These are phyloP conservation scores for Polypedilum vanderplanki DNA, from an alignment of 1,140 invertebrate genomes.

Conservation along the genomic window DNA sequence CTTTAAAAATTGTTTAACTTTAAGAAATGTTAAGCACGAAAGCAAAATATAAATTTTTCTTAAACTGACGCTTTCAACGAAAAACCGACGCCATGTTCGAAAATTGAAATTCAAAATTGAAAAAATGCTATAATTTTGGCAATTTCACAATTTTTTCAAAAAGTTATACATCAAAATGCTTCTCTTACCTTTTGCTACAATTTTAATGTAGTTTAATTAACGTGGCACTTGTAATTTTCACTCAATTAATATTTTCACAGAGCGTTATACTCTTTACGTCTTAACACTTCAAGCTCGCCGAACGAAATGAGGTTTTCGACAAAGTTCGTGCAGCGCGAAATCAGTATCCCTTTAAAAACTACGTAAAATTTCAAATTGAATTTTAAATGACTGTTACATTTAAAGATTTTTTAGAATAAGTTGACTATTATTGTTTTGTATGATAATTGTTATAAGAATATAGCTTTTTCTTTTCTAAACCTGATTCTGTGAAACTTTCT, in stretches of 20 bases:
- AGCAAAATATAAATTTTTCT: background rate
- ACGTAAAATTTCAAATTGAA: no score
- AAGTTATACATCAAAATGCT: background rate
- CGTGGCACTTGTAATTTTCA: background rate
- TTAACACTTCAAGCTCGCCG: background rate
- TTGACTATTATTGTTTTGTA: no score
- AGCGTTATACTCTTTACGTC: background rate
- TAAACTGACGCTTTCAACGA: background rate
- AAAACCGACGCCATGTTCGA: slow-evolving; percentile 1
- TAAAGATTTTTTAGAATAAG: no score
- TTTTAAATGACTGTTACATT: no score
- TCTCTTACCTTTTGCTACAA: background rate
- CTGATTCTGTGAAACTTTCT: no score
- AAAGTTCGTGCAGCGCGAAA: no score
- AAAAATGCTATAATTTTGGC: background rate
- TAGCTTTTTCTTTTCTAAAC: no score
- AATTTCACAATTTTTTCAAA: background rate
- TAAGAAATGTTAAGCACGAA: no score
- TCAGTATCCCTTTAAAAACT: no score
- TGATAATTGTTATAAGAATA: no score
- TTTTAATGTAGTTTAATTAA: slow-evolving; percentile 14
- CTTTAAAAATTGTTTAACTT: no score
- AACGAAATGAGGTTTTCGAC: no score
- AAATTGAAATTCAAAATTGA: background rate
- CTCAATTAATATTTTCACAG: background rate